Conservation (phyloP, 2,888 invertebrate species). For the Heliconius aoede region DNA sequence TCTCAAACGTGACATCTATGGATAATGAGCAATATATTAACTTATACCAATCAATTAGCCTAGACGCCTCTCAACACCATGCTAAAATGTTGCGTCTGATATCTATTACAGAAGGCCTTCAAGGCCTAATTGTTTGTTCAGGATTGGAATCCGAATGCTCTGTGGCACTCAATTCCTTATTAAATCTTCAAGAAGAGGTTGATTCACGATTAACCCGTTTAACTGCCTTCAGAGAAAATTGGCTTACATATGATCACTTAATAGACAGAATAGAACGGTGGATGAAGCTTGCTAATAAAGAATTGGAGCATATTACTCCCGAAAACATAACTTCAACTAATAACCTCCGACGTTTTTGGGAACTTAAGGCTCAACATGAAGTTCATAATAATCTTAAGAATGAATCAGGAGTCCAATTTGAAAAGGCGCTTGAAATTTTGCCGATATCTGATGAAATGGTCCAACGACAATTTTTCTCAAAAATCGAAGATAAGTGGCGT, state of each 20-base stretch:
- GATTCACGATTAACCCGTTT: slow-evolving; percentile 88
- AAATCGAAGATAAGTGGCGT: slow-evolving; percentile 90
- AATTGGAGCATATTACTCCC: slow-evolving; percentile 86
- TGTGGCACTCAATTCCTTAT: slow-evolving; percentile 87
- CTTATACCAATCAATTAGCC: slow-evolving; percentile 90
- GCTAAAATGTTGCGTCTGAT: slow-evolving; percentile 89
- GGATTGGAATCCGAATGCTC: slow-evolving; percentile 90
- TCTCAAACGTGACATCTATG: slow-evolving; percentile 90
- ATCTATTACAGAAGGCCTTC: slow-evolving; percentile 88
- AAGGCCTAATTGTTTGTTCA: slow-evolving; percentile 89
- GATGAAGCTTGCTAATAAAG: slow-evolving; percentile 89
- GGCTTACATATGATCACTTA: slow-evolving; percentile 89
- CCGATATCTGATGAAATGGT: slow-evolving; percentile 93
- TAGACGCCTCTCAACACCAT: slow-evolving; percentile 91
- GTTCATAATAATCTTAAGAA: slow-evolving; percentile 90
- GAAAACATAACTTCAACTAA: slow-evolving; percentile 86
- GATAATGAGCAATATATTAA: slow-evolving; percentile 94
- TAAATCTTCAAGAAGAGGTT: slow-evolving; percentile 90
- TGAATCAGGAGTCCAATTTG: slow-evolving; percentile 88
- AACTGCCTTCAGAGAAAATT: slow-evolving; percentile 89
- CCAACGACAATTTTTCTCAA: slow-evolving; percentile 90
- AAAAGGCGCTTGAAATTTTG: slow-evolving; percentile 90
- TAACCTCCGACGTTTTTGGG: slow-evolving; percentile 93
- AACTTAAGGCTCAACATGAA: slow-evolving; percentile 93
- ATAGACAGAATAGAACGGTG: slow-evolving; percentile 90